A percentile compares a stretch with the other conserved stretches of the same genome.
Conservation (phyloP, 2,888 invertebrate species). For the Cheilosia urbana region DNA sequence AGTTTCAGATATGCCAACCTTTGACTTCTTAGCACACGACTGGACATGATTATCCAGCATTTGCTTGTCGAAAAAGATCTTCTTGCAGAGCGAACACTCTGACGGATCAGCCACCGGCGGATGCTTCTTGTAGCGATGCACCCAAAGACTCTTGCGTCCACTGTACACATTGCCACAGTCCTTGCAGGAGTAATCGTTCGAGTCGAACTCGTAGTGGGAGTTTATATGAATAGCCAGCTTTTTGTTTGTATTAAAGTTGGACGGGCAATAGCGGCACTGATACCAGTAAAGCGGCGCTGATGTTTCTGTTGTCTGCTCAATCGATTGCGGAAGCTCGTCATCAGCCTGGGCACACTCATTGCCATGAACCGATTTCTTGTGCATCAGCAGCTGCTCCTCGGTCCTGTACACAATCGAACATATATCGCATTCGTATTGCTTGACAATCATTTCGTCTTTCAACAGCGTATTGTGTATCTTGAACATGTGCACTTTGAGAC, state of each 20-base stretch:
- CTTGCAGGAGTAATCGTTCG: constrained; percentile 83
- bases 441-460: constrained; percentile 82
- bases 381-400: constrained; percentile 81
- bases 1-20: constrained; percentile 68
- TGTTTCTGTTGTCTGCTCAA: constrained; percentile 57
- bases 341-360: constrained; percentile 75
- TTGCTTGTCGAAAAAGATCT: constrained; percentile 83
- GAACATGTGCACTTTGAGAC: constrained; percentile 83
- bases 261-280: constrained; percentile 84
- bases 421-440: constrained; percentile 83
- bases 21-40: constrained; percentile 81
- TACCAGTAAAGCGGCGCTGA: constrained; percentile 81
- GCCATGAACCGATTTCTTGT: constrained; percentile 82
- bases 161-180: constrained; percentile 84
- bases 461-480: constrained; percentile 82
- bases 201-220: constrained; percentile 83
- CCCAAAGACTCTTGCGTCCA: constrained; percentile 84
- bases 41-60: constrained; percentile 83
- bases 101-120: constrained; percentile 83
- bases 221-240: constrained; percentile 84
- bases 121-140: constrained; percentile 84
- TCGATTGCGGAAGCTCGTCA: constrained; percentile 58
- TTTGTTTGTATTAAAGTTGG: constrained; percentile 83
- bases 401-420: constrained; percentile 83
- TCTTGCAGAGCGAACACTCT: constrained; percentile 82